Base-by-base conservation (phyloP, 1,140 invertebrate genomes). In the Parapsyche elsis region DNA sequence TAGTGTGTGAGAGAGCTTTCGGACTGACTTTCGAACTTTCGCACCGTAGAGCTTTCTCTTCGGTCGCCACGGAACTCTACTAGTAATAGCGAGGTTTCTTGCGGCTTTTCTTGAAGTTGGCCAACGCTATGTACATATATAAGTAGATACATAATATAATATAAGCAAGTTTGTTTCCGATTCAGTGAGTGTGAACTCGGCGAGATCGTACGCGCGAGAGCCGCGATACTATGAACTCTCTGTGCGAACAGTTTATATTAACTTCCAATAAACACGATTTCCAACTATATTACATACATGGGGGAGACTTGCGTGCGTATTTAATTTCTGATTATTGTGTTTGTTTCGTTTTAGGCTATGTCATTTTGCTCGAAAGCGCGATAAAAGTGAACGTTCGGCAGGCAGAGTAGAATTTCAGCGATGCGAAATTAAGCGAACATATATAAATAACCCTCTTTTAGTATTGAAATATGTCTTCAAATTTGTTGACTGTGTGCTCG, bases 111-210 rank as follows among this genome's bases (percentile, higher is more conserved):
- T 64, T 12, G 26, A 80, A 80, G 30, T 38, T 26, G 49, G 12
- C 16, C 57, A 19, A 2, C 57, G 16, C n/a, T 61, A 21, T 21
- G 57, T 5, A 53, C 16, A 38, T 38, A 38, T 7, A 38, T 38
- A 38, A n/a, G n/a, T 19, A 21, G 9, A 61, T 9, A 61, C 21
- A 71, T 81, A 12, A 70, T 61, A 53, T 67, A 53, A 75, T 74
- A 81, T 19, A 53, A 14, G 24, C 64, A 77, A 77, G 76, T 74
- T 81, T 78, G 61, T 81, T 81, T 81, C 80, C 76, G 73, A 74
- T 78, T 75, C 80, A 70, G 30, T 81, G 80, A 46, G 30, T 77
- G 76, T 64, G 80, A 81, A 81, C 76, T 61, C 70, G 23, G 24
- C 23, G 23, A 38, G 7, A 7, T 38, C 30, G 30, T 38, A n/a